These are phyloP conservation scores for Psilanteris sp. DNA, from an alignment of 1,140 invertebrate genomes.

Conservation along the genomic window DNA sequence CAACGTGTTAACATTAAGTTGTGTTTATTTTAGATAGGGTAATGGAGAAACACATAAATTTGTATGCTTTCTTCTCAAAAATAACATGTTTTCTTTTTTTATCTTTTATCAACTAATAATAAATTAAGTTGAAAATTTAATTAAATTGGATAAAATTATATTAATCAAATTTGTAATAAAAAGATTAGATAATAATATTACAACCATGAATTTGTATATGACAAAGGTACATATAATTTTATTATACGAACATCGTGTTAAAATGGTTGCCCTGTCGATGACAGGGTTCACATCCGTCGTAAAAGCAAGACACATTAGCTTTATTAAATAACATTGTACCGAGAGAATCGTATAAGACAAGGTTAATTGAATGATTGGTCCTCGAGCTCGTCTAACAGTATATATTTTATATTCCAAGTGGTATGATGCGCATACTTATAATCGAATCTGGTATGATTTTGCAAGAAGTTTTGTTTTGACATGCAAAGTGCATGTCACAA, in stretches of 20 bases:
- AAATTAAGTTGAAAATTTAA: too few relatives aligned
- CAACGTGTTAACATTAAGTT: too few relatives aligned
- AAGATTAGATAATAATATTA: background rate
- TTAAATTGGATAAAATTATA: too few relatives aligned
- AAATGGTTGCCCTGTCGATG: slow-evolving; percentile 61
- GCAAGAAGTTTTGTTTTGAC: too few relatives aligned
- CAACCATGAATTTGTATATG: slow-evolving; percentile 11
- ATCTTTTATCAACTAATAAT: too few relatives aligned
- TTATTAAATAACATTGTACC: slow-evolving; percentile 76
- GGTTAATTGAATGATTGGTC: slow-evolving; percentile 77
- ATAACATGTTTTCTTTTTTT: too few relatives aligned
- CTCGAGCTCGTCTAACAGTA: slow-evolving; percentile 64
- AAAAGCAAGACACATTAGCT: slow-evolving; percentile 68
- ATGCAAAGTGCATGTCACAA: slow-evolving; percentile 41
- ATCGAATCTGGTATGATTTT: background rate
- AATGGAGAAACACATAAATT: too few relatives aligned
- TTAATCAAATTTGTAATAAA: background rate
- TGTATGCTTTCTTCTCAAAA: too few relatives aligned
- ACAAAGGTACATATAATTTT: slow-evolving; percentile 47
- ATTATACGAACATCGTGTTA: slow-evolving; percentile 46
- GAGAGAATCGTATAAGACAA: slow-evolving; percentile 72
- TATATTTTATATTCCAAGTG: slow-evolving; percentile 45
- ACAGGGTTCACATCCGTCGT: slow-evolving; percentile 62
- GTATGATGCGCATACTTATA: slow-evolving; percentile 18
- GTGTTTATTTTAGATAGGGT: too few relatives aligned